phyloP scores from a whole-genome alignment of 2,113 vertebrate genomes.

The Triplophysa tibetana region DNA sequence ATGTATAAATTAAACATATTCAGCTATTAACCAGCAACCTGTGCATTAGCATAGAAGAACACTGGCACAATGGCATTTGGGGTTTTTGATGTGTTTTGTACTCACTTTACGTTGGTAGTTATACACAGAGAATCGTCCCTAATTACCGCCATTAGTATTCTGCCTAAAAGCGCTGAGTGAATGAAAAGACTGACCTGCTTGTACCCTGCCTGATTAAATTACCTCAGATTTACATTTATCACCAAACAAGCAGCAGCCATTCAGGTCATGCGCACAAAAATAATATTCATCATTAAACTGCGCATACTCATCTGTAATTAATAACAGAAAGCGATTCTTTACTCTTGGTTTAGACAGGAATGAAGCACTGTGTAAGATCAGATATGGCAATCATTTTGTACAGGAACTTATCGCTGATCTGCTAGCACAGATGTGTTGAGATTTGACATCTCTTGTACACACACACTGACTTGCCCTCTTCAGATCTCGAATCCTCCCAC shows the following conservation, averaged over 20 bases:
- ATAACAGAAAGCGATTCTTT: neutral
- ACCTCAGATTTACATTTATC: slow-evolving; percentile 29
- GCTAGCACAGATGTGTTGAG: neutral
- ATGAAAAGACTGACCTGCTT: slow-evolving; percentile 29
- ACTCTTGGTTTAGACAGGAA: neutral
- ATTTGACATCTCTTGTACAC: slow-evolving; percentile 9
- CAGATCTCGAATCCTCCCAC: slow-evolving; percentile 5
- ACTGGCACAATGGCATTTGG: neutral
- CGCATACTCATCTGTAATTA: neutral
- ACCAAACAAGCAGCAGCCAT: slow-evolving; percentile 34
- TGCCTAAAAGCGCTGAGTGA: slow-evolving; percentile 23
- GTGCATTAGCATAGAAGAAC: neutral
- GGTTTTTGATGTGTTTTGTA: neutral
- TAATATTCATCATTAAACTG: slow-evolving; percentile 12
- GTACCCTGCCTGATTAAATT: slow-evolving; percentile 21
- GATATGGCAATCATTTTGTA: neutral
- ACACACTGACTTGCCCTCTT: neutral
- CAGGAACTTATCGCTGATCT: neutral
- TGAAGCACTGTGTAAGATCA: neutral
- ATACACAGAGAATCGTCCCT: neutral
- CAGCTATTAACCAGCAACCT: too few relatives aligned
- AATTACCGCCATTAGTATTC: slow-evolving; percentile 27
- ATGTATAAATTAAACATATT: too few relatives aligned
- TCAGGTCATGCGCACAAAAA: slow-evolving; percentile 5
- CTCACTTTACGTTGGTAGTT: slow-evolving; percentile 2